Evolutionary conservation across 2,797 vertebrate genomes (phyloP).

Genomic region (Acipenser oxyrinchus): DNA sequence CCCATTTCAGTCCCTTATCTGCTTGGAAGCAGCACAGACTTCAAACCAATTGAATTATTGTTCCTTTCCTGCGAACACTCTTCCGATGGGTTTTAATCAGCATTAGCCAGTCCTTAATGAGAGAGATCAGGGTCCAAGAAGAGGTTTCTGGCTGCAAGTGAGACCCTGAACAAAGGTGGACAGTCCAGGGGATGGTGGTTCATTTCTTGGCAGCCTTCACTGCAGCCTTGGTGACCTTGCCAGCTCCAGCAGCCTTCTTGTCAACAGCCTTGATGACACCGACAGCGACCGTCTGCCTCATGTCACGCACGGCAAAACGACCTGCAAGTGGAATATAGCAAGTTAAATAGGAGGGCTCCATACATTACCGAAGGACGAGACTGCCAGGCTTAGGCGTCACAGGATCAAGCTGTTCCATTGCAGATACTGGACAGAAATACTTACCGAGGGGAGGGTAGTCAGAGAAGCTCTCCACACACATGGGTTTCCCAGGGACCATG

Average conservation of each 20-base stretch:
- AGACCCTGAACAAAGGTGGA: neutral
- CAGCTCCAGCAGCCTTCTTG: conserved; percentile 19
- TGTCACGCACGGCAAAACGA: neutral
- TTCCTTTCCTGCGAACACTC: conserved; percentile 69
- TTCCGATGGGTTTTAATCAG: conserved; percentile 68
- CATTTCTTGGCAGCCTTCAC: conserved; percentile 14
- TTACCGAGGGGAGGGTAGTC: conserved; percentile 11
- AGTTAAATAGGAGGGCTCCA: too few species aligned
- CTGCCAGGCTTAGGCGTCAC: too few species aligned
- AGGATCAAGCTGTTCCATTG: neutral
- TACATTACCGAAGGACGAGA: too few species aligned
- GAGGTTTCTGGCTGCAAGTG: neutral
- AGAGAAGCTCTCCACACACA: neutral
- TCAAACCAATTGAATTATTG: too few species aligned
- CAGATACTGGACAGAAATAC: neutral
- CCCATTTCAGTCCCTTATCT: too few species aligned
- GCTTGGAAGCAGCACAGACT: too few species aligned
- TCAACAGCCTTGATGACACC: conserved; percentile 11
- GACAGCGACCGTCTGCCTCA: too few species aligned
- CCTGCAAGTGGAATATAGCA: too few species aligned
- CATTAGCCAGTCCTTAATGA: conserved; percentile 70
- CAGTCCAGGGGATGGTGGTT: conserved; percentile 2
- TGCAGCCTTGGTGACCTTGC: conserved; percentile 21
- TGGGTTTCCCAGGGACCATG: conserved; percentile 31
- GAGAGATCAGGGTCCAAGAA: conserved; percentile 42